Evolutionary conservation across 2,888 invertebrate genomes (phyloP).

Genomic region (Limenitis camilla): DNA sequence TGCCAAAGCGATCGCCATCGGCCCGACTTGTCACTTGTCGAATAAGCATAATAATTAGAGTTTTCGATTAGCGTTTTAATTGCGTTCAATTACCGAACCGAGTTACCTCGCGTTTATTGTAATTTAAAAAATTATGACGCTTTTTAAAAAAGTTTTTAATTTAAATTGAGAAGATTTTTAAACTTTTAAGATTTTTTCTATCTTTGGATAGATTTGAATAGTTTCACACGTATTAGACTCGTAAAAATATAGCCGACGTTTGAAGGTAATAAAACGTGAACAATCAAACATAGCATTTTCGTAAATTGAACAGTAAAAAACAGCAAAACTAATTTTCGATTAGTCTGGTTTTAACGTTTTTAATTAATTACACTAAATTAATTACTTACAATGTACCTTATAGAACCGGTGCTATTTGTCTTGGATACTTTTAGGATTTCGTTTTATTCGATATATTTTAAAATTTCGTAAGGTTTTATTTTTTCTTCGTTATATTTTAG

Average conservation of each 20-base stretch:
- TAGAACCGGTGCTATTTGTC: slow-evolving; percentile 10
- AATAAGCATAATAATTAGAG: slow-evolving; percentile 72
- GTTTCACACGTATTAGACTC: slow-evolving; percentile 1
- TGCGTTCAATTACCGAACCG: too few relatives aligned
- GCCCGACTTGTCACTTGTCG: slow-evolving; percentile 71
- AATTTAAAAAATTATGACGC: too few relatives aligned
- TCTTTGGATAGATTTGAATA: not conserved
- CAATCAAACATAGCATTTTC: slow-evolving; percentile 9
- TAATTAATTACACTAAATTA: slow-evolving; percentile 17
- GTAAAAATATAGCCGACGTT: not conserved
- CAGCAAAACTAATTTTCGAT: slow-evolving; percentile 13
- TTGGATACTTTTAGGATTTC: slow-evolving; percentile 3
- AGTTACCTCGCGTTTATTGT: too few relatives aligned
- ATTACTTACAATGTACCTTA: slow-evolving; percentile 9
- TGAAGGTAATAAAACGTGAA: slow-evolving; percentile 9
- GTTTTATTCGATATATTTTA: slow-evolving; percentile 15
- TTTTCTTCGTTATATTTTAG: slow-evolving; percentile 5
- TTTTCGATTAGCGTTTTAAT: slow-evolving; percentile 60
- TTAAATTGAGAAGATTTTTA: not conserved
- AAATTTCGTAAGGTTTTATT: slow-evolving; percentile 2
- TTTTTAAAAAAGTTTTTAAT: not conserved
- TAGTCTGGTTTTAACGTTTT: slow-evolving; percentile 12
- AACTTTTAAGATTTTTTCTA: not conserved
- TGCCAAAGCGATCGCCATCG: slow-evolving; percentile 71
- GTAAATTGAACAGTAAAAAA: slow-evolving; percentile 9